phyloP scores from a whole-genome alignment of 2,888 invertebrate species.

The Matsumyia berberina region DNA sequence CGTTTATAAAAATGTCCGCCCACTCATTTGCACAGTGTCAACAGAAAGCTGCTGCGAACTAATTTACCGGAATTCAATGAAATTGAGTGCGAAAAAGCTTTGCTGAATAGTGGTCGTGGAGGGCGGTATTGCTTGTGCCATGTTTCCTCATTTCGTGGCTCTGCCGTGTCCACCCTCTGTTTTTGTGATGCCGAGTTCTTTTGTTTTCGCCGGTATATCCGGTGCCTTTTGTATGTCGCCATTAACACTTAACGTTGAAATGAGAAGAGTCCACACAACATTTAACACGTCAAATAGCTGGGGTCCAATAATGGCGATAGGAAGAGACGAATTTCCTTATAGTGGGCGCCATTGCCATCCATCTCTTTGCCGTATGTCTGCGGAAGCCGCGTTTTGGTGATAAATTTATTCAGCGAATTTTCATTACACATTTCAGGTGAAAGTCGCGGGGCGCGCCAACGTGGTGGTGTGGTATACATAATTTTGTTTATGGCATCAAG shows the following conservation, averaged over 20 bases:
- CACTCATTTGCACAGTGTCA: conserved; percentile 75
- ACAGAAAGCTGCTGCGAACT: conserved; percentile 77
- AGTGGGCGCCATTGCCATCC: conserved; percentile 33
- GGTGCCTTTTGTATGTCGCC: conserved; percentile 46
- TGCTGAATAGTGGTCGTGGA: conserved; percentile 46
- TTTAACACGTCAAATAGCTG: conserved; percentile 62
- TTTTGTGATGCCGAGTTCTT: conserved; percentile 37
- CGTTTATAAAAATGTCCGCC: conserved; percentile 75
- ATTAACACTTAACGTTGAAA: conserved; percentile 58
- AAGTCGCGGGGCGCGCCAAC: neutral
- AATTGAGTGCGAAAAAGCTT: conserved; percentile 80
- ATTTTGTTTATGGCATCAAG: conserved; percentile 7
- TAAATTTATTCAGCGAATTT: conserved; percentile 52
- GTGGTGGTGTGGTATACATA: conserved; percentile 10
- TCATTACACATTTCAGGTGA: conserved; percentile 54
- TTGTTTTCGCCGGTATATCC: conserved; percentile 46
- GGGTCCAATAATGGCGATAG: conserved; percentile 53
- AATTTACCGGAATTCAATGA: conserved; percentile 80
- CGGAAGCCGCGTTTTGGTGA: conserved; percentile 29
- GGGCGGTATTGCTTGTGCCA: conserved; percentile 36
- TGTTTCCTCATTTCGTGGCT: conserved; percentile 39
- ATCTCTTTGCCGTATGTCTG: conserved; percentile 46
- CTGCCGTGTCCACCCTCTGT: conserved; percentile 2
- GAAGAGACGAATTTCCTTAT: conserved; percentile 52
- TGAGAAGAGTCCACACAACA: conserved; percentile 65